Percentiles rank a stretch among this genome's conserved stretches.
These are phyloP conservation scores for Mormoops blainvillei DNA, from an alignment of 2,113 vertebrate genomes.

Conservation along the genomic window DNA sequence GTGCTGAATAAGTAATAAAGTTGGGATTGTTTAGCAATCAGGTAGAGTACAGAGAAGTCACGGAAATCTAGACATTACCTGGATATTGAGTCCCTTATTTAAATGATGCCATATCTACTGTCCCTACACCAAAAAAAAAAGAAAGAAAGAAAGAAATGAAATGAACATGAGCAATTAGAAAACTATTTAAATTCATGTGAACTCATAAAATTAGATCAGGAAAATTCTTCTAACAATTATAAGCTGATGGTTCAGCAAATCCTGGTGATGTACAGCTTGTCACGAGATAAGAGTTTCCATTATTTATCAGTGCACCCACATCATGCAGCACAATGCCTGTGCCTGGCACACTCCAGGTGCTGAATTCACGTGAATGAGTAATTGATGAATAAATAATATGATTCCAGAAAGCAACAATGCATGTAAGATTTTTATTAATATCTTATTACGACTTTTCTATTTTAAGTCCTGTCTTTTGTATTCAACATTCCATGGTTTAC, in stretches of 20 bases:
- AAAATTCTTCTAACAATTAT: slow-evolving; percentile 9
- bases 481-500: neutral
- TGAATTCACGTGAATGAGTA: neutral
- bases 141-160: neutral
- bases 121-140: neutral
- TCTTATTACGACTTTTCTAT: neutral
- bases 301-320: neutral
- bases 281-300: neutral
- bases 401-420: neutral
- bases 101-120: neutral
- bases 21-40: neutral
- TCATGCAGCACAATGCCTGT: neutral
- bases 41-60: neutral
- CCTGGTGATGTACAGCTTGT: neutral
- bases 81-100: neutral
- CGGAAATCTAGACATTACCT: neutral
- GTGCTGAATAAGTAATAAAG: neutral
- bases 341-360: neutral
- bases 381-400: neutral
- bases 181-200: neutral
- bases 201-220: slow-evolving; percentile 13
- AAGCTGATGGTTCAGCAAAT: neutral
- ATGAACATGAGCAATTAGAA: neutral
- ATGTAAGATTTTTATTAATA: neutral
- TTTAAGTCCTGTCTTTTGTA: neutral